Evolutionary conservation across 2,797 vertebrate species (phyloP), one percentile per base, ranked within the genome.

Genomic region (Neostethus bicornis): DNA sequence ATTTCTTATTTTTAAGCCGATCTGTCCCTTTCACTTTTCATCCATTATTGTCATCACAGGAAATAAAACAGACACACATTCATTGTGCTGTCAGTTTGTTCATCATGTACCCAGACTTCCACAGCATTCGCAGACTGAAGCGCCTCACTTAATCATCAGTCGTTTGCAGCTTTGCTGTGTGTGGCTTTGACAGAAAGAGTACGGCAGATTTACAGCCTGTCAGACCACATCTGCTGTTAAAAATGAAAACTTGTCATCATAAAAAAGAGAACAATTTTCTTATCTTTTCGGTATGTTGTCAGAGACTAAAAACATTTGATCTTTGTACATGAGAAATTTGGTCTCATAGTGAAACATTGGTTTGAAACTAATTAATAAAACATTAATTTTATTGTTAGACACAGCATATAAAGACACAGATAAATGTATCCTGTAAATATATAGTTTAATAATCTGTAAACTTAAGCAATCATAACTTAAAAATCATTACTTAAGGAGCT

Each of bases 41-140:
- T 84, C 86, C 87, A 87, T 86, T 79, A 85, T 59, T 68, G 64
- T 73, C 72, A 85, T 88, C 77, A 81, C 60, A 79, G 70, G 69
- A 77, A 80, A 78, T 29, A 56, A 66, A 49, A 62, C 65, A 75
- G 72, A 71, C 63, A 41, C 64, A 71, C 46, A 4, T 61, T 77
- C 41, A 4, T 60, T 74, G 48, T 54, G 61, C 73, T 75, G 58
- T 74, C 58, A 32, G 66, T 70, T 52, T 44, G 19, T 13, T 43
- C 28, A 75, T 69, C 51, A 39, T 74, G 37, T 21, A 19, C 45
- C 35, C 70, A 61, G 66, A 14, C 4, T 13, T 47, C 0, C 59
- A 51, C 13, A 51, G 58, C 8, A 61, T 78, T 83, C 56, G 77
- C 77, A 77, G 60, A 66, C 62, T 45, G 2, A 20, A 44, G 32